Evolutionary conservation across 2,888 invertebrate genomes (phyloP).

Genomic region (Campoplex nolae): DNA sequence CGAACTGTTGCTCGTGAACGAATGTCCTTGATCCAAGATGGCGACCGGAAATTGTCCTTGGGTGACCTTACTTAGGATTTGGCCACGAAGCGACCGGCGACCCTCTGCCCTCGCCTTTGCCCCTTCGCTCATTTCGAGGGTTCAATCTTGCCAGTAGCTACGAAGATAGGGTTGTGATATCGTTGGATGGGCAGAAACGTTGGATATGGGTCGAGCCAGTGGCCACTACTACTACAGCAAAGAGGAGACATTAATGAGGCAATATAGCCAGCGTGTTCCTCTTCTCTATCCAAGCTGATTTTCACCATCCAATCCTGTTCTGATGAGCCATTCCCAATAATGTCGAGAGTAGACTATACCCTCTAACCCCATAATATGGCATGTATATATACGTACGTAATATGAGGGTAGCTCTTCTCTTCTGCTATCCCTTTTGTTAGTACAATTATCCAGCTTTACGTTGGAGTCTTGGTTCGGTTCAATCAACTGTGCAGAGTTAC

Average conservation of each 20-base stretch:
- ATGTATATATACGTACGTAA: background rate
- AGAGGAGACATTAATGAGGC: conserved; percentile 82
- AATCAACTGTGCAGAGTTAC: background rate
- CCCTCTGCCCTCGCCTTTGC: conserved; percentile 49
- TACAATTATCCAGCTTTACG: conserved; percentile 63
- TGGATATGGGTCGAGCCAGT: conserved; percentile 58
- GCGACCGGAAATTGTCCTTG: conserved; percentile 83
- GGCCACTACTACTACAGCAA: conserved; percentile 27
- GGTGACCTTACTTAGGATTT: conserved; percentile 83
- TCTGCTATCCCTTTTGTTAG: conserved; percentile 10
- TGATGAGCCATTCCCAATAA: conserved; percentile 83
- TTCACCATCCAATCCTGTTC: conserved; percentile 78
- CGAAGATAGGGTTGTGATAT: conserved; percentile 63
- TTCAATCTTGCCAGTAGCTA: conserved; percentile 36
- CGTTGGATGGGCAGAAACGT: conserved; percentile 38
- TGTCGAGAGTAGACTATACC: conserved; percentile 70
- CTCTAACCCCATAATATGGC: background rate
- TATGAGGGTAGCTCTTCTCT: conserved; percentile 28
- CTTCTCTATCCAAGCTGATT: conserved; percentile 65
- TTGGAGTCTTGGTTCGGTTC: conserved; percentile 43
- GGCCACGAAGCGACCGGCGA: conserved; percentile 60
- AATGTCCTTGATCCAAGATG: conserved; percentile 77
- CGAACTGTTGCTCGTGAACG: conserved; percentile 15
- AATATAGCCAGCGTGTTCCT: conserved; percentile 71
- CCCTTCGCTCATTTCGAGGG: conserved; percentile 43